Percentiles rank a stretch among this genome's conserved stretches.
Conservation (phyloP, 2,113 vertebrate species). For the Microcebus lehilahytsara region DNA sequence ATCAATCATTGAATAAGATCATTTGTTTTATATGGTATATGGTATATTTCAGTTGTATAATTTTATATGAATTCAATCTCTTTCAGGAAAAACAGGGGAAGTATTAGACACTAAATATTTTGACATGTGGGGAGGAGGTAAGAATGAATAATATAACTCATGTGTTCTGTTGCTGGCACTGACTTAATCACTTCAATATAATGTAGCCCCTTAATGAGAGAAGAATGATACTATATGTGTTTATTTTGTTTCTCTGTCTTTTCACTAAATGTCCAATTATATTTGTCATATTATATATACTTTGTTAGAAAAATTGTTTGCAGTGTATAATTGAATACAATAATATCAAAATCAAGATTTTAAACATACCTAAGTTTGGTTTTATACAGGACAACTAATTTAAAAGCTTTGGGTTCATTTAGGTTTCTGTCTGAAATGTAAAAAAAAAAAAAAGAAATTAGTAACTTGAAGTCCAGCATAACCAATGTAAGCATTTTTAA, state of each 20-base stretch:
- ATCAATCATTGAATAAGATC: not conserved
- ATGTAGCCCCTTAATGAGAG: not conserved
- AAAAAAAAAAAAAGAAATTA: not conserved
- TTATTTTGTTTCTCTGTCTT: not conserved
- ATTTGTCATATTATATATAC: not conserved
- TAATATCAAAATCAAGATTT: not conserved
- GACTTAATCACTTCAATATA: not conserved
- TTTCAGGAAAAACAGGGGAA: conserved; percentile 91
- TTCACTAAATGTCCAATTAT: not conserved
- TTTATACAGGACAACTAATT: not conserved
- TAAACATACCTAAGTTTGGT: not conserved
- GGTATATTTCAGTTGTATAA: not conserved
- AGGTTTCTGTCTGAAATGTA: not conserved
- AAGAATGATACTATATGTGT: not conserved
- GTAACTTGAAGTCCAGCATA: not conserved
- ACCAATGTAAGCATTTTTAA: not conserved
- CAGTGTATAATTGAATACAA: not conserved
- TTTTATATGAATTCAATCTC: conserved; percentile 28
- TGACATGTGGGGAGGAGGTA: conserved; percentile 98
- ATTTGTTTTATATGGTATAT: not conserved
- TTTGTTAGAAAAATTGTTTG: not conserved
- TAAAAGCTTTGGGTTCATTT: not conserved
- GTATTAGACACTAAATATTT: conserved; percentile 88
- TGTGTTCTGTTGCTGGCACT: not conserved
- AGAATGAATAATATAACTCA: conserved; percentile 50